Evolutionary conservation across 2,113 vertebrate species (phyloP).

Genomic region (Asarcornis scutulata): DNA sequence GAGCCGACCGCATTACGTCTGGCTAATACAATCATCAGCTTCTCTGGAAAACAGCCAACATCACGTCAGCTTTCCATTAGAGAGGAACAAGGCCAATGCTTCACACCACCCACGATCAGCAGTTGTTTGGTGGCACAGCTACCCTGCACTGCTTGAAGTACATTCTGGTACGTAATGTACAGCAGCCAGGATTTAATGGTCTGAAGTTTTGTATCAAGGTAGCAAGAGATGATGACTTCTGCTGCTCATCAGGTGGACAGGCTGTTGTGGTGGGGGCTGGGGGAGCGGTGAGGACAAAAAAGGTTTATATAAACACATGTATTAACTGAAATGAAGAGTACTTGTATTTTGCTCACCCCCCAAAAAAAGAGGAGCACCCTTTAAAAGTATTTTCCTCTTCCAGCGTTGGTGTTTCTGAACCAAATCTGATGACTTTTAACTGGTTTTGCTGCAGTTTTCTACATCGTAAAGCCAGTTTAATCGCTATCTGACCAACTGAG

Average conservation of each 20-base stretch:
- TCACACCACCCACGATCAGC: background rate
- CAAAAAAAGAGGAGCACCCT: background rate
- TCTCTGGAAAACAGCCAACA: background rate
- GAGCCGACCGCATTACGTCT: background rate
- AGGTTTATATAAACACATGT: background rate
- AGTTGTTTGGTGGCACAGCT: background rate
- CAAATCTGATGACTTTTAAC: background rate
- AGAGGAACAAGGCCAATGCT: background rate
- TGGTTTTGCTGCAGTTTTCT: background rate
- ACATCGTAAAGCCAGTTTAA: background rate
- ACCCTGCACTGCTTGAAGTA: background rate
- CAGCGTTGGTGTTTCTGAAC: background rate
- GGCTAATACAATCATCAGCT: background rate
- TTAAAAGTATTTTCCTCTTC: background rate
- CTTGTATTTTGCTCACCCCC: background rate
- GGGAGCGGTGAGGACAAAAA: background rate
- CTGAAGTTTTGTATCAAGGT: fast-evolving
- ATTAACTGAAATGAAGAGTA: background rate
- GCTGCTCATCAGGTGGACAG: background rate
- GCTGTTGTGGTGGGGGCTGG: background rate
- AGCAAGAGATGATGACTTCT: background rate
- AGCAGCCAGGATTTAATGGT: background rate
- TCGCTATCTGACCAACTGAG: background rate
- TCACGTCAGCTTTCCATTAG: background rate
- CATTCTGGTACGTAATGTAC: fast-evolving